phyloP scores from a whole-genome alignment of 2,888 invertebrate genomes.

The Drosophila macrospina region DNA sequence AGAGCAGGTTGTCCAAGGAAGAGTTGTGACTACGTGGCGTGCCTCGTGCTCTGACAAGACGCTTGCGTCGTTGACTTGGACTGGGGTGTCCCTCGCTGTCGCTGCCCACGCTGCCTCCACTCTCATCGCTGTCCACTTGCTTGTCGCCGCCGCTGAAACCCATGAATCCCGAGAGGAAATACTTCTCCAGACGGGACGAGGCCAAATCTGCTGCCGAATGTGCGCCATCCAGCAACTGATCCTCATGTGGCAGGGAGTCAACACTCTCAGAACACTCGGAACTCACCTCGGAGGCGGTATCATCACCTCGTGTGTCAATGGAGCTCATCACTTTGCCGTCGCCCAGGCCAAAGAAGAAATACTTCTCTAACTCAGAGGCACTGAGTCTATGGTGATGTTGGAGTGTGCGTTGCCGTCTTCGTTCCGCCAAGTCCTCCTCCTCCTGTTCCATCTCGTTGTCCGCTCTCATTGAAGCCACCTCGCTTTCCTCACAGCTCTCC shows the following conservation, averaged over 20 bases:
- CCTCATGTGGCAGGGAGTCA: conserved; percentile 88
- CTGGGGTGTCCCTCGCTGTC: conserved; percentile 95
- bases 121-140: conserved; percentile 88
- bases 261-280: conserved; percentile 94
- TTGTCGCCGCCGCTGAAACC: conserved; percentile 90
- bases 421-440: conserved; percentile 76
- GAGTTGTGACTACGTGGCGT: conserved; percentile 93
- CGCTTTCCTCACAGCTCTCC: conserved; percentile 97
- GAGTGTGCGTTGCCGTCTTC: conserved; percentile 84
- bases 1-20: conserved; percentile 91
- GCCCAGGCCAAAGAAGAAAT: conserved; percentile 94
- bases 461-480: conserved; percentile 88
- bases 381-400: conserved; percentile 88
- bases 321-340: conserved; percentile 87
- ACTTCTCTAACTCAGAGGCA: conserved; percentile 94
- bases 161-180: conserved; percentile 94
- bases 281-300: conserved; percentile 91
- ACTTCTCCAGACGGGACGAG: conserved; percentile 94
- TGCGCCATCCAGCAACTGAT: conserved; percentile 86
- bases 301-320: conserved; percentile 87
- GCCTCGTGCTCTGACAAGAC: conserved; percentile 92
- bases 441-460: conserved; percentile 66
- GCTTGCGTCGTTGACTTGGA: conserved; percentile 93
- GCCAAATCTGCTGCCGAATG: conserved; percentile 91
- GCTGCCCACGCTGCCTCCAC: conserved; percentile 93